phyloP scores from a whole-genome alignment of 1,140 invertebrate species.

The Fopius arisanus region DNA sequence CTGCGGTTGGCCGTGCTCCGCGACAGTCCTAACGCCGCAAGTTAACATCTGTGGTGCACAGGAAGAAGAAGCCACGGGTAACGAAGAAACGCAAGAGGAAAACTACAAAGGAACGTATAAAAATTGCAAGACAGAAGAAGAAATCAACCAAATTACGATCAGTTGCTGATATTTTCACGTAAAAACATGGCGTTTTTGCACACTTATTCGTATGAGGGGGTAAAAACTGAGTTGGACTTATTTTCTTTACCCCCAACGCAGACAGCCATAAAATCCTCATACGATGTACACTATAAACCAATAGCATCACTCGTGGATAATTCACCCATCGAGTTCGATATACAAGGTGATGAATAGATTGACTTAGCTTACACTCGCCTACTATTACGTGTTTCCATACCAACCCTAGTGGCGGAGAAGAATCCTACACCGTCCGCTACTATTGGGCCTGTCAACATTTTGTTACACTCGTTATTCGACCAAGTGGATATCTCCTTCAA shows the following conservation, averaged over 20 bases:
- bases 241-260: too few relatives aligned
- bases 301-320: not conserved
- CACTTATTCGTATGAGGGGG: not conserved
- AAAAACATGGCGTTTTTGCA: constrained; percentile 21
- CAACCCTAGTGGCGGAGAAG: too few relatives aligned
- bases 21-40: not conserved
- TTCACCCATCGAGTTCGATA: not conserved
- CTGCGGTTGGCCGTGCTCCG: not conserved
- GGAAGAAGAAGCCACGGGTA: constrained; percentile 3
- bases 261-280: too few relatives aligned
- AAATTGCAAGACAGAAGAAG: not conserved
- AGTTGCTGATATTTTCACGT: constrained; percentile 21
- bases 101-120: not conserved
- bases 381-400: not conserved
- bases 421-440: not conserved
- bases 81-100: not conserved
- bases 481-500: constrained; percentile 30
- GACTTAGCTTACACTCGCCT: not conserved
- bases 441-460: constrained; percentile 28
- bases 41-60: constrained; percentile 8
- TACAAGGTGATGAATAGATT: constrained; percentile 1
- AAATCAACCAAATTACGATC: not conserved
- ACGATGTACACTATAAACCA: too few relatives aligned
- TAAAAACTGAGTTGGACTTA: too few relatives aligned
- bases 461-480: constrained; percentile 26